Evolutionary conservation across 2,888 invertebrate genomes (phyloP).

Genomic region (Pristionchus arcanus): DNA sequence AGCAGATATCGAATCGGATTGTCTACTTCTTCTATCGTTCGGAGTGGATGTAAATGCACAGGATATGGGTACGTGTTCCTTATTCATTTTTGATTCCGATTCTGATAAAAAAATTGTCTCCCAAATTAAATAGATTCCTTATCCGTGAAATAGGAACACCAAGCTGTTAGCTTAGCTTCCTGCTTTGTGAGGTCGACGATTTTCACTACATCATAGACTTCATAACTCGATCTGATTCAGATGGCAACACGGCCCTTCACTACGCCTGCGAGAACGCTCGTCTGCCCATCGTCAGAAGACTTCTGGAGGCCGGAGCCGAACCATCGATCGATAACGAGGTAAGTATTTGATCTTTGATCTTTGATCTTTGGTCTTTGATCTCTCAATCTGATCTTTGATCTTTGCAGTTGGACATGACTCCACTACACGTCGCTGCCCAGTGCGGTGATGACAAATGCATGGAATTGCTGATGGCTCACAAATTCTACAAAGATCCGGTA

Average conservation of each 20-base stretch:
- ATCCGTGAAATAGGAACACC: too few relatives aligned
- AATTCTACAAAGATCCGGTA: constrained; percentile 92
- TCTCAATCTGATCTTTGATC: not conserved
- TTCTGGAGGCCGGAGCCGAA: constrained; percentile 30
- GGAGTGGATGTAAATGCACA: not conserved
- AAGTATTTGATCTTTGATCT: too few relatives aligned
- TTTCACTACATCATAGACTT: not conserved
- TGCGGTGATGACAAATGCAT: constrained; percentile 96
- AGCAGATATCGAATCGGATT: not conserved
- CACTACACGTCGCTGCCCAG: constrained; percentile 97
- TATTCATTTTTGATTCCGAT: not conserved
- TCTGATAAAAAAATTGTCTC: too few relatives aligned
- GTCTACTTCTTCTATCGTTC: not conserved
- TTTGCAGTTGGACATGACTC: constrained; percentile 85
- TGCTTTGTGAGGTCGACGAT: not conserved
- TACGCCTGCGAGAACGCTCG: not conserved
- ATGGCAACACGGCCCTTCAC: constrained; percentile 49
- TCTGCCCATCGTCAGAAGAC: not conserved
- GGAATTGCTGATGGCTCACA: constrained; percentile 89
- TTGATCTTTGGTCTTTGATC: not conserved
- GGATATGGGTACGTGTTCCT: not conserved
- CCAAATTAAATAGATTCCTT: too few relatives aligned
- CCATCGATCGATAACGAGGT: constrained; percentile 38
- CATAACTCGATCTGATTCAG: not conserved
- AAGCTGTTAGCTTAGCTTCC: too few relatives aligned